These are phyloP conservation scores for Drosophila pectinifera DNA, from an alignment of 1,140 invertebrate genomes.

Conservation along the genomic window DNA sequence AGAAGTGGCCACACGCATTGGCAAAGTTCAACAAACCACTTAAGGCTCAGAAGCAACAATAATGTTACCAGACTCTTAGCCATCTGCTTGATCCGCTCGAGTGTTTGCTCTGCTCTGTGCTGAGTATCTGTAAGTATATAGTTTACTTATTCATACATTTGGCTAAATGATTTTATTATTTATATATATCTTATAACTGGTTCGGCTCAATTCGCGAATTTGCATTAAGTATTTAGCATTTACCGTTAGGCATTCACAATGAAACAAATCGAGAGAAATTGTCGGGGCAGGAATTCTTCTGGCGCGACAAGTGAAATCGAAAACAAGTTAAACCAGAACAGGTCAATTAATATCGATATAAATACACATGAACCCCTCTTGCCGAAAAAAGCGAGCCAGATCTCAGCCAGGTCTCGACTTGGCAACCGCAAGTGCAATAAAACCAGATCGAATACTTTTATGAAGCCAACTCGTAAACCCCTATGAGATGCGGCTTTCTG, in stretches of 20 bases:
- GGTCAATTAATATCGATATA: constrained; percentile 52
- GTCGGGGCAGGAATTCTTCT: constrained; percentile 24
- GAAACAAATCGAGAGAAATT: constrained; percentile 44
- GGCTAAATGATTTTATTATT: constrained; percentile 21
- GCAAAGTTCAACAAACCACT: constrained; percentile 43
- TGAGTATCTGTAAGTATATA: constrained; percentile 20
- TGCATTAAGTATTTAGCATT: constrained; percentile 68
- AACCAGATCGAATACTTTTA: constrained; percentile 43
- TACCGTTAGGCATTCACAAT: constrained; percentile 67
- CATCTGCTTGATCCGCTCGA: constrained; percentile 22
- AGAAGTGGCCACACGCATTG: constrained; percentile 33
- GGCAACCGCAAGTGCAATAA: constrained; percentile 67
- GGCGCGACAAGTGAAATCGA: constrained; percentile 30
- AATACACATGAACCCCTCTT: constrained; percentile 39
- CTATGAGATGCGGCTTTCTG: constrained; percentile 29
- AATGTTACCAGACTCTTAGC: constrained; percentile 1
- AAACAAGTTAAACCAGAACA: constrained; percentile 75
- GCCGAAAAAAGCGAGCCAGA: constrained; percentile 51
- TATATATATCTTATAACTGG: constrained; percentile 43
- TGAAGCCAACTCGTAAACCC: constrained; percentile 20
- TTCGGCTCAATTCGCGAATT: constrained; percentile 42
- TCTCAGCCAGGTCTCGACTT: constrained; percentile 33
- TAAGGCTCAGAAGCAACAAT: constrained; percentile 2
- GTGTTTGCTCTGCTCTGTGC: constrained; percentile 37
- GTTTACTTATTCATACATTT: constrained; percentile 4